phyloP scores from a whole-genome alignment of 2,888 invertebrate species.

The Trypoxylon attenuatum region DNA sequence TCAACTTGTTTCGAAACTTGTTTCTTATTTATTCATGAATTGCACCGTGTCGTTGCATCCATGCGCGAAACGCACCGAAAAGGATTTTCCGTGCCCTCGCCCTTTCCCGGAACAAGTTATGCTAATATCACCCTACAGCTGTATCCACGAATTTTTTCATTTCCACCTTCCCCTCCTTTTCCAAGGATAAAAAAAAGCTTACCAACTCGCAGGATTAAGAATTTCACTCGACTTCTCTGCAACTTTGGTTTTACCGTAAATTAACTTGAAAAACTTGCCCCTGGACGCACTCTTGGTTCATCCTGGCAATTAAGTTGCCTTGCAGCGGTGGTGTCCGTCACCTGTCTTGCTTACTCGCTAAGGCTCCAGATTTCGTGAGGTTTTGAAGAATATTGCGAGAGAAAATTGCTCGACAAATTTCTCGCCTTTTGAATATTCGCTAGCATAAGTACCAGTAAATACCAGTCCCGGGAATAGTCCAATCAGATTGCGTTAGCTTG shows the following conservation, averaged over 20 bases:
- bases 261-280: background rate
- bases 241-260: conserved; percentile 18
- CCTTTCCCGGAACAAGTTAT: background rate
- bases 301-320: background rate
- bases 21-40: conserved; percentile 48
- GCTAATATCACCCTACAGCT: conserved; percentile 31
- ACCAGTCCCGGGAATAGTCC: too few species aligned
- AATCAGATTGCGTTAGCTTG: background rate
- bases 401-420: too few species aligned
- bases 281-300: conserved; percentile 2
- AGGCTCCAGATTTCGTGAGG: too few species aligned
- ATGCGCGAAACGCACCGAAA: background rate
- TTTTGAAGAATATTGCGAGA: too few species aligned
- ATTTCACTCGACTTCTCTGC: background rate
- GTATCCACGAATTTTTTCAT: conserved; percentile 21
- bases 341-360: too few species aligned
- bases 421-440: too few species aligned
- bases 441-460: too few species aligned
- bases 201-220: conserved; percentile 11
- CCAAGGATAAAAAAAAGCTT: too few species aligned
- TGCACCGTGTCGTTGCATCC: background rate
- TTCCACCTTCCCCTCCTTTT: too few species aligned
- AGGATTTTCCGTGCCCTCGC: conserved; percentile 17
- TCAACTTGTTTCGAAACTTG: conserved; percentile 41
- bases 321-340: background rate